A percentile compares a stretch with the other conserved stretches of the same genome.
These are phyloP conservation scores for Acanthosepion lycidas DNA, from an alignment of 2,888 invertebrate genomes.

Conservation along the genomic window DNA sequence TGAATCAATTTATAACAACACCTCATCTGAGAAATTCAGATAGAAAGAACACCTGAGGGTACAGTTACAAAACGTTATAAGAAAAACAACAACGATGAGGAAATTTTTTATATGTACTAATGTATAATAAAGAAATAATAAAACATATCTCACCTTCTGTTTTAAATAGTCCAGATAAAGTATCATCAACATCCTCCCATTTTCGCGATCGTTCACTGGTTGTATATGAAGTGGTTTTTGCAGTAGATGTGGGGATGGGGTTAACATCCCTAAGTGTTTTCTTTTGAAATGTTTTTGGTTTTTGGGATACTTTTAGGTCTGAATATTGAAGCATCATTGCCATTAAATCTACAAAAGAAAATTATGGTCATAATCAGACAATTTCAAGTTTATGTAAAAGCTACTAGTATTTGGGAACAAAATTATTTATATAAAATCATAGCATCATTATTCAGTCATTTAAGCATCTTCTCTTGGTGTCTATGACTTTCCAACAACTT, in stretches of 20 bases:
- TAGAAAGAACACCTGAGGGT: not conserved
- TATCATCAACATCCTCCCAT: conserved; percentile 59
- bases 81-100: not conserved
- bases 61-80: not conserved
- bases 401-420: no score
- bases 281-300: conserved; percentile 69
- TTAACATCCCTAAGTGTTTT: conserved; percentile 65
- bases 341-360: conserved; percentile 61
- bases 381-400: not conserved
- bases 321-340: conserved; percentile 73
- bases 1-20: no score
- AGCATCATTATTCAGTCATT: no score
- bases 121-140: not conserved
- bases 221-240: conserved; percentile 55
- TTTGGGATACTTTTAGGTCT: conserved; percentile 68
- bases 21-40: not conserved
- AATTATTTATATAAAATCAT: no score
- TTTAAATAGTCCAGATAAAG: conserved; percentile 63
- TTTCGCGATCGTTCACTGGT: conserved; percentile 62
- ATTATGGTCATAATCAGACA: not conserved
- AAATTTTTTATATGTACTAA: not conserved
- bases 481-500: no score
- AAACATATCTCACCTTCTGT: conserved; percentile 56
- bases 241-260: conserved; percentile 49
- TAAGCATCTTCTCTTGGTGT: no score